phyloP scores from a whole-genome alignment of 2,797 vertebrate species.

The Cynodonichthys magdalenae region DNA sequence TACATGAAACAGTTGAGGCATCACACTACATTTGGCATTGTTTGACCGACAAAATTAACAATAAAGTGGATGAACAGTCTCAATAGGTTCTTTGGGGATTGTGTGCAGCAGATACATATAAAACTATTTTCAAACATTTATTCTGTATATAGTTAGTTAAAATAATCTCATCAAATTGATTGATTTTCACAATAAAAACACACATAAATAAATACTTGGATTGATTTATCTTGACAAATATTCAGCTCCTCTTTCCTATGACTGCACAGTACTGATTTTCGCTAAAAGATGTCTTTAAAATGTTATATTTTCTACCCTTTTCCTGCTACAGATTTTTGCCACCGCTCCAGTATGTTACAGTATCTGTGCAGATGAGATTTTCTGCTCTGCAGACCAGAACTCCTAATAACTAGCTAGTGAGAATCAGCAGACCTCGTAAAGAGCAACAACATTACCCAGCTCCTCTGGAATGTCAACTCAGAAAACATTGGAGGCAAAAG shows the following conservation, averaged over 20 bases:
- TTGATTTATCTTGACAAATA: slow-evolving; percentile 24
- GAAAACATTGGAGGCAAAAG: slow-evolving; percentile 68
- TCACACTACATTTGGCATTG: slow-evolving; percentile 59
- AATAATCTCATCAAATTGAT: slow-evolving; percentile 11
- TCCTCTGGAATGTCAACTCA: slow-evolving; percentile 81
- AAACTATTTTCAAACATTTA: slow-evolving; percentile 12
- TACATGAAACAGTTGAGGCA: slow-evolving; percentile 72
- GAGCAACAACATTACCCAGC: slow-evolving; percentile 78
- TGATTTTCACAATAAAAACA: slow-evolving; percentile 11
- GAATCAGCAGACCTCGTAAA: slow-evolving; percentile 77
- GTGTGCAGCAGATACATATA: slow-evolving; percentile 30
- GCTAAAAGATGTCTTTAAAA: slow-evolving; percentile 33
- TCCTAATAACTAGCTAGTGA: slow-evolving; percentile 75
- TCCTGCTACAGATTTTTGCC: slow-evolving; percentile 54
- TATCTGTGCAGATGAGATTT: slow-evolving; percentile 72
- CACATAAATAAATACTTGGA: slow-evolving; percentile 4
- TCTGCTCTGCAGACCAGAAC: slow-evolving; percentile 74
- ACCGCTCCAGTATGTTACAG: slow-evolving; percentile 62
- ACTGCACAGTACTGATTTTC: slow-evolving; percentile 24
- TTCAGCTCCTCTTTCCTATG: slow-evolving; percentile 2
- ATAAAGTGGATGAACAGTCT: slow-evolving; percentile 40
- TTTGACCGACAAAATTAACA: slow-evolving; percentile 50
- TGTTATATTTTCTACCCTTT: slow-evolving; percentile 40
- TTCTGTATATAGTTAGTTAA: slow-evolving; percentile 14
- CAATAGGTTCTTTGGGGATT: slow-evolving; percentile 41